Evolutionary conservation across 2,113 vertebrate genomes (phyloP).

Genomic region (Oreocharis arfaki): DNA sequence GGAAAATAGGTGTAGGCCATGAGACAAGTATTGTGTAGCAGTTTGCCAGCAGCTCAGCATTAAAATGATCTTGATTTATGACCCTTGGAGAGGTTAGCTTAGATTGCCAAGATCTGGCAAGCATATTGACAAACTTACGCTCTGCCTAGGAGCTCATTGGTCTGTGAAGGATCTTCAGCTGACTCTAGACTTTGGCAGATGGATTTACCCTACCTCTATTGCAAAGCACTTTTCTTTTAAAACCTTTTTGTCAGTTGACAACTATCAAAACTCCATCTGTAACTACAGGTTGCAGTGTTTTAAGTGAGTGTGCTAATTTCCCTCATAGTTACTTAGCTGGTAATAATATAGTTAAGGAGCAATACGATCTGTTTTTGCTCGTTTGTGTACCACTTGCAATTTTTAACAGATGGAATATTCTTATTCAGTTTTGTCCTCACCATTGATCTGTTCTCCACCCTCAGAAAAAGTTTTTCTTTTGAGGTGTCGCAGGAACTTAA

Average conservation of each 20-base stretch:
- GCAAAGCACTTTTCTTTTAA: neutral
- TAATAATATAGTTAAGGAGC: neutral
- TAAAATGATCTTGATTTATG: neutral
- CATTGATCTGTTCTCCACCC: neutral
- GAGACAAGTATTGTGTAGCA: neutral
- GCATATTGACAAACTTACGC: neutral
- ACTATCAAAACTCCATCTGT: neutral
- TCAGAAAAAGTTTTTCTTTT: neutral
- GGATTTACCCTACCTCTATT: neutral
- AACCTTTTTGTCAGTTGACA: neutral
- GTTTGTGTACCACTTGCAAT: neutral
- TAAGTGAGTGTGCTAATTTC: neutral
- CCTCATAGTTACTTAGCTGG: neutral
- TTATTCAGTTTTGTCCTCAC: neutral
- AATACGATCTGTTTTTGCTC: neutral
- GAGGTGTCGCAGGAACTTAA: neutral
- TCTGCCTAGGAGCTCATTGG: neutral
- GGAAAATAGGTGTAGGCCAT: neutral
- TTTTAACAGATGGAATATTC: neutral
- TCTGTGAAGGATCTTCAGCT: neutral
- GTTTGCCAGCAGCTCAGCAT: neutral
- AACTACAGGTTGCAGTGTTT: neutral
- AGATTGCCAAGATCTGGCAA: neutral
- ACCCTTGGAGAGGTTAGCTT: neutral
- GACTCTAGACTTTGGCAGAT: neutral